These are phyloP conservation scores for Athalia rosae DNA, from an alignment of 2,888 invertebrate genomes.

Conservation along the genomic window DNA sequence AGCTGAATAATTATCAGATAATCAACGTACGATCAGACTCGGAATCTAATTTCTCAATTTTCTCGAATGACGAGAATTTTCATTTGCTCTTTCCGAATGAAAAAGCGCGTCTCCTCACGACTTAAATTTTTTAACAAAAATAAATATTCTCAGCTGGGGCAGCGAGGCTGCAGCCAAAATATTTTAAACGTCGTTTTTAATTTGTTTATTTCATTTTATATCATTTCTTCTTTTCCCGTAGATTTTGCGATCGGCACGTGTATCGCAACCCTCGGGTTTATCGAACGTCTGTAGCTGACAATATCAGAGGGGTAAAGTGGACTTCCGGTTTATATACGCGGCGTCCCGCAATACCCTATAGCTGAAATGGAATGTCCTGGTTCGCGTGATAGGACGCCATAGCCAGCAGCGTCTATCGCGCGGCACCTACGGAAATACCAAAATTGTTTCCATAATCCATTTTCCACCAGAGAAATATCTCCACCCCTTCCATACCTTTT, in stretches of 20 bases:
- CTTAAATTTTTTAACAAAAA: too few relatives aligned
- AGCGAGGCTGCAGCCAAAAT: neutral
- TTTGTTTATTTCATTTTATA: neutral
- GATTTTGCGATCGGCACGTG: neutral
- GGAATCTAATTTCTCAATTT: too few relatives aligned
- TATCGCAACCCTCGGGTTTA: constrained; percentile 11
- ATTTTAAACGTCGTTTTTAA: neutral
- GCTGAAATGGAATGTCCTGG: constrained; percentile 36
- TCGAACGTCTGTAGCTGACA: constrained; percentile 28
- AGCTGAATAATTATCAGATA: neutral
- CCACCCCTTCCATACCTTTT: neutral
- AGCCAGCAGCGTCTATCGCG: constrained; percentile 34
- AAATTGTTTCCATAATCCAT: constrained; percentile 38
- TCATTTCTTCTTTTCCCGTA: neutral
- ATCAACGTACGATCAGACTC: too few relatives aligned
- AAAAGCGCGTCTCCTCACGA: too few relatives aligned
- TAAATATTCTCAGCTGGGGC: too few relatives aligned
- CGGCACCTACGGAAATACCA: constrained; percentile 39
- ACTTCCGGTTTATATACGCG: constrained; percentile 21
- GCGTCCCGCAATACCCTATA: constrained; percentile 21
- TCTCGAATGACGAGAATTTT: too few relatives aligned
- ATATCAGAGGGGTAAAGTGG: constrained; percentile 36
- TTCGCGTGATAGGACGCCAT: constrained; percentile 35
- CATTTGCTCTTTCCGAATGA: too few relatives aligned
- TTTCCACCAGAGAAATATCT: neutral